phyloP scores from a whole-genome alignment of 2,888 invertebrate genomes.

The Xylota segnis region DNA sequence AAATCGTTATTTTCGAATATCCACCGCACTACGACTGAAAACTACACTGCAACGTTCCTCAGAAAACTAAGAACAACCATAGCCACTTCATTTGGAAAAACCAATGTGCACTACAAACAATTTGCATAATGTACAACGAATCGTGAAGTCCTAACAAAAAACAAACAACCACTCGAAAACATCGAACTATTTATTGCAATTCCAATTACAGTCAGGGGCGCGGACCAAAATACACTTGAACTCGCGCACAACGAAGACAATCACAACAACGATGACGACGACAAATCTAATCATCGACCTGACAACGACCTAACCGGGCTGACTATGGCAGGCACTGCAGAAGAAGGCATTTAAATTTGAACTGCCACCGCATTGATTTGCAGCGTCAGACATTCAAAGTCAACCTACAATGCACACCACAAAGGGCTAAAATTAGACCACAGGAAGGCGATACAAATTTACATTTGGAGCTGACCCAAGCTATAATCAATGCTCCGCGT shows the following conservation, averaged over 20 bases:
- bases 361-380: constrained; percentile 38
- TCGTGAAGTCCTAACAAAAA: constrained; percentile 9
- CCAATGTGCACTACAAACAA: constrained; percentile 35
- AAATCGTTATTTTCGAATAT: constrained; percentile 52
- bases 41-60: constrained; percentile 29
- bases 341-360: constrained; percentile 21
- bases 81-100: constrained; percentile 33
- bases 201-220: constrained; percentile 55
- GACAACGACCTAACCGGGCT: constrained; percentile 21
- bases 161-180: constrained; percentile 31
- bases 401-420: constrained; percentile 9
- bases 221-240: constrained; percentile 53
- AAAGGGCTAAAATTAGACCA: constrained; percentile 41
- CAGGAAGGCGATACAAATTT: constrained; percentile 36
- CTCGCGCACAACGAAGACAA: constrained; percentile 4
- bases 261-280: background rate
- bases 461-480: constrained; percentile 41
- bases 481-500: constrained; percentile 6
- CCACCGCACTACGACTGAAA: background rate
- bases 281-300: constrained; percentile 47
- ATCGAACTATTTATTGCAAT: constrained; percentile 60
- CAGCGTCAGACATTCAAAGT: constrained; percentile 44
- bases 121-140: constrained; percentile 38
- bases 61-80: constrained; percentile 50
- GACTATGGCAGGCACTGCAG: background rate